Percentiles rank a stretch among this genome's conserved stretches.
Conservation (phyloP, 2,888 invertebrate species). For the Meta bourneti region DNA sequence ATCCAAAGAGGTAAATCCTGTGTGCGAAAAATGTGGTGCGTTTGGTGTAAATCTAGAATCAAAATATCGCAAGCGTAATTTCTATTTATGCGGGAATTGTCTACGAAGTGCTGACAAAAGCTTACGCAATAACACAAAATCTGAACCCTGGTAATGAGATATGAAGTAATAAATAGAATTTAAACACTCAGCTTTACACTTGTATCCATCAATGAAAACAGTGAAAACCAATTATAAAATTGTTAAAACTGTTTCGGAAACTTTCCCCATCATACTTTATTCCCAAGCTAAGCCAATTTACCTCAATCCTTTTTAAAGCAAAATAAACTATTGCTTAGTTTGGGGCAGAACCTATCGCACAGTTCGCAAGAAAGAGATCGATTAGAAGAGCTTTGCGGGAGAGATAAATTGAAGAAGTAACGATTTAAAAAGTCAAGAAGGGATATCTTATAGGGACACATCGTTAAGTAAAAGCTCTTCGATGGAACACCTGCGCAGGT, state of each 20-base stretch:
- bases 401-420: background rate
- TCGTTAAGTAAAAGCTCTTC: background rate
- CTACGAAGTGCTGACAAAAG: too few relatives aligned
- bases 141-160: background rate
- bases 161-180: background rate
- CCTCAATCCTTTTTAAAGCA: background rate
- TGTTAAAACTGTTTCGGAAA: background rate
- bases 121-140: too few relatives aligned
- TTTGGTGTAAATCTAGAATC: too few relatives aligned
- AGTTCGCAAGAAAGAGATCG: background rate
- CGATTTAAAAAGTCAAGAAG: background rate
- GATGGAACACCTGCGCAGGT: background rate
- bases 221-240: background rate
- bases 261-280: background rate
- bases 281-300: background rate
- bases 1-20: too few relatives aligned
- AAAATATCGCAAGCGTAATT: too few relatives aligned
- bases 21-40: too few relatives aligned
- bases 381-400: background rate
- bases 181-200: background rate
- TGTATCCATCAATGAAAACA: background rate
- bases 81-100: too few relatives aligned
- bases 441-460: background rate
- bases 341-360: background rate
- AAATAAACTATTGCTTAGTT: background rate